Evolutionary conservation across 2,888 invertebrate species (phyloP).

Genomic region (Acanthosepion esculentum): DNA sequence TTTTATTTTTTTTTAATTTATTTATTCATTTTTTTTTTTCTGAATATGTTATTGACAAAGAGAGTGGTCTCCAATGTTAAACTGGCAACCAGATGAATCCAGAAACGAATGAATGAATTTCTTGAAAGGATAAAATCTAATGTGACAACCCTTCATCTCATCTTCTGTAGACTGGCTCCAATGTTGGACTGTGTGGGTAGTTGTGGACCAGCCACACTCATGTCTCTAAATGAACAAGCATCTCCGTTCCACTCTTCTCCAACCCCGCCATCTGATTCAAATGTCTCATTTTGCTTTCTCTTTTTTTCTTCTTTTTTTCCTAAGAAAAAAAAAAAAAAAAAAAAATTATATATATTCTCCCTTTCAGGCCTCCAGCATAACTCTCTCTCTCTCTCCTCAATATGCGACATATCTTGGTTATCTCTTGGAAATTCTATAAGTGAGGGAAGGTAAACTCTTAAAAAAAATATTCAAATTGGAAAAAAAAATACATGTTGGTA

Average conservation of each 20-base stretch:
- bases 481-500: neutral
- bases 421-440: neutral
- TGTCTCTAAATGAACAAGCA: neutral
- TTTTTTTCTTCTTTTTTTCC: neutral
- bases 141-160: neutral
- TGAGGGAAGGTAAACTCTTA: neutral
- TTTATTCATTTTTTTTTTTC: neutral
- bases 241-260: slow-evolving; percentile 8
- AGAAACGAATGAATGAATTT: neutral
- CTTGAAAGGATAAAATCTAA: neutral
- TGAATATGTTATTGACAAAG: neutral
- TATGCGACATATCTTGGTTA: neutral
- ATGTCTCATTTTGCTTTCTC: neutral
- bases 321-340: no score
- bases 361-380: neutral
- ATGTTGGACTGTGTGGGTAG: slow-evolving; percentile 33
- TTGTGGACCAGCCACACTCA: slow-evolving; percentile 13
- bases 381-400: neutral
- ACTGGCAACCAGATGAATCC: neutral
- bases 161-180: neutral
- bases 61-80: neutral
- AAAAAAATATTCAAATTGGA: neutral
- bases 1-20: neutral
- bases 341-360: neutral
- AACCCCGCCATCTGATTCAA: neutral